Conservation (phyloP, 2,888 invertebrate genomes). For the Eristalinus aeneus region DNA sequence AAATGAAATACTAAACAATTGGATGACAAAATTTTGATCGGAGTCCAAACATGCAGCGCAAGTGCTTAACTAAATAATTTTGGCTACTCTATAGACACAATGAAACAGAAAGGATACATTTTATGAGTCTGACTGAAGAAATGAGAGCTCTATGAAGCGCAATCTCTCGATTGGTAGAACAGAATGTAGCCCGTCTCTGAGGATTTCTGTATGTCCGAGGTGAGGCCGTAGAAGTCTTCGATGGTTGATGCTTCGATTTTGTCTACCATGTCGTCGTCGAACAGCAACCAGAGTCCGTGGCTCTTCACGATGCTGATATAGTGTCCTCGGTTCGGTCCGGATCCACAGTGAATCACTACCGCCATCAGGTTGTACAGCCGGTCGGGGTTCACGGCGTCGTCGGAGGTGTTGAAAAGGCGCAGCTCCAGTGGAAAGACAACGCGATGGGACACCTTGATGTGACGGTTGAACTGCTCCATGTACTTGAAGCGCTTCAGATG, state of each 20-base stretch:
- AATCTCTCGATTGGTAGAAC: constrained; percentile 98
- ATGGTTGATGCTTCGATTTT: constrained; percentile 99
- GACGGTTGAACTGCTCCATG: constrained; percentile 98
- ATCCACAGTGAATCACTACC: constrained; percentile 99
- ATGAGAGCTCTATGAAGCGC: constrained; percentile 79
- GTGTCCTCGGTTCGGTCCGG: constrained; percentile 99
- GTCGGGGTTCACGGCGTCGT: constrained; percentile 99
- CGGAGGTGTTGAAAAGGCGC: constrained; percentile 98
- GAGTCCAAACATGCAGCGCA: not conserved
- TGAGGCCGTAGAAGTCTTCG: constrained; percentile 99
- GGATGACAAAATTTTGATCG: constrained; percentile 12
- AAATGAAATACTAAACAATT: not conserved
- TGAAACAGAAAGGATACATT: not conserved
- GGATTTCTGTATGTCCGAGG: constrained; percentile 98
- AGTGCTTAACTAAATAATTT: not conserved
- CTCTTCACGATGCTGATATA: constrained; percentile 99
- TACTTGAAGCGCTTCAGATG: constrained; percentile 98
- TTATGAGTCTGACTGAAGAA: not conserved
- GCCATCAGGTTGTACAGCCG: constrained; percentile 99
- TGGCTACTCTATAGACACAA: constrained; percentile 13
- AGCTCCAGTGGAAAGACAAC: constrained; percentile 99
- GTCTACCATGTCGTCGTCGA: constrained; percentile 99
- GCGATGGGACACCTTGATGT: constrained; percentile 99
- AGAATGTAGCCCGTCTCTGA: constrained; percentile 99
- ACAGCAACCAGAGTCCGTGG: constrained; percentile 99